phyloP scores from a whole-genome alignment of 2,797 vertebrate genomes.

The Myioborus melanocephalus region DNA sequence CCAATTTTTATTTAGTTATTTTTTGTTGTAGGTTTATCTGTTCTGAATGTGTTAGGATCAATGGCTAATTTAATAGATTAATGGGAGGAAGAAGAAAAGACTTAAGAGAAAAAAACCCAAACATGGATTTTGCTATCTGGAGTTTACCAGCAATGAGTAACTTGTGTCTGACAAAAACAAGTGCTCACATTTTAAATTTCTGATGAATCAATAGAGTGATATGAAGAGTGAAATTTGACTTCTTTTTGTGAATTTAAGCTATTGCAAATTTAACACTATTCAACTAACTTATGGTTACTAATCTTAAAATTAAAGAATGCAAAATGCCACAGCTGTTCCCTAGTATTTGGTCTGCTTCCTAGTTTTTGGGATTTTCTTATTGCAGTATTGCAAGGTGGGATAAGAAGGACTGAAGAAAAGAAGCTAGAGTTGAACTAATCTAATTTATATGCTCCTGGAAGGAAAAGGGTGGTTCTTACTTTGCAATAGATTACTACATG shows the following conservation, averaged over 20 bases:
- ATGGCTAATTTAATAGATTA: not conserved
- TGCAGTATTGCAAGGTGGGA: not conserved
- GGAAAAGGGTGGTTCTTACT: not conserved
- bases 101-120: not conserved
- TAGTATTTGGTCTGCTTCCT: not conserved
- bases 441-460: not conserved
- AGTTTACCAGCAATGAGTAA: not conserved
- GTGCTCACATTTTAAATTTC: not conserved
- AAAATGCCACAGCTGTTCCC: not conserved
- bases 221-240: not conserved
- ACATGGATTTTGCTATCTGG: not conserved
- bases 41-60: not conserved
- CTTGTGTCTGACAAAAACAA: not conserved
- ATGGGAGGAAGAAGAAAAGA: not conserved
- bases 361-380: not conserved
- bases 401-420: not conserved
- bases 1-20: not conserved
- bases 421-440: not conserved
- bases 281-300: not conserved
- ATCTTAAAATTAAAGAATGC: not conserved
- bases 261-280: not conserved
- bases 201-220: not conserved
- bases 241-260: not conserved
- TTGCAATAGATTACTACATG: not conserved
- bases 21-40: not conserved